Conservation (phyloP, 2,113 vertebrate species). For the Coreoperca whiteheadi region DNA sequence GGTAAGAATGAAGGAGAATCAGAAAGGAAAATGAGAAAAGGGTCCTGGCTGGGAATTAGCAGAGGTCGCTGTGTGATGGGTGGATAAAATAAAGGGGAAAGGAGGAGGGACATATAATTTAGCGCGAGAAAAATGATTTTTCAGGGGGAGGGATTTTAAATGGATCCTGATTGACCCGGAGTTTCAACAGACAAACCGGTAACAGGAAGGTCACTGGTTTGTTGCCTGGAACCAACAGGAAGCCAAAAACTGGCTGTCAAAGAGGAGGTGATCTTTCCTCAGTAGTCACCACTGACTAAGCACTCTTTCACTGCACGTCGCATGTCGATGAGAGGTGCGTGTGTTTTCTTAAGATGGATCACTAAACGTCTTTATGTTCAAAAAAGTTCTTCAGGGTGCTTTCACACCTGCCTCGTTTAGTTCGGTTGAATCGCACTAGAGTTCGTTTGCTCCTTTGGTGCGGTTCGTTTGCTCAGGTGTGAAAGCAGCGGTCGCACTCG, state of each 20-base stretch:
- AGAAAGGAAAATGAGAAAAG: slow-evolving; percentile 5
- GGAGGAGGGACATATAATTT: neutral
- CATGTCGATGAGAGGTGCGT: neutral
- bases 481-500: no score
- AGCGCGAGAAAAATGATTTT: neutral
- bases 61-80: neutral
- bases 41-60: neutral
- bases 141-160: neutral
- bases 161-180: slow-evolving; percentile 12
- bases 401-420: no score
- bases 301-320: neutral
- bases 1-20: slow-evolving; percentile 21
- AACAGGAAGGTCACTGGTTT: slow-evolving; percentile 42
- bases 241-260: slow-evolving; percentile 7
- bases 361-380: neutral
- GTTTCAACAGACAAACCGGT: slow-evolving; percentile 35
- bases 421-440: no score
- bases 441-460: no score
- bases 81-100: neutral
- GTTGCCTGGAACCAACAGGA: slow-evolving; percentile 32
- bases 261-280: slow-evolving; percentile 30
- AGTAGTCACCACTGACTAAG: neutral
- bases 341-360: neutral
- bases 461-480: no score
- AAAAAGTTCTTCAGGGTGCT: neutral